Evolutionary conservation across 2,888 invertebrate genomes (phyloP), one percentile per base, ranked within the genome.

Genomic region (Malacosoma neustria): DNA sequence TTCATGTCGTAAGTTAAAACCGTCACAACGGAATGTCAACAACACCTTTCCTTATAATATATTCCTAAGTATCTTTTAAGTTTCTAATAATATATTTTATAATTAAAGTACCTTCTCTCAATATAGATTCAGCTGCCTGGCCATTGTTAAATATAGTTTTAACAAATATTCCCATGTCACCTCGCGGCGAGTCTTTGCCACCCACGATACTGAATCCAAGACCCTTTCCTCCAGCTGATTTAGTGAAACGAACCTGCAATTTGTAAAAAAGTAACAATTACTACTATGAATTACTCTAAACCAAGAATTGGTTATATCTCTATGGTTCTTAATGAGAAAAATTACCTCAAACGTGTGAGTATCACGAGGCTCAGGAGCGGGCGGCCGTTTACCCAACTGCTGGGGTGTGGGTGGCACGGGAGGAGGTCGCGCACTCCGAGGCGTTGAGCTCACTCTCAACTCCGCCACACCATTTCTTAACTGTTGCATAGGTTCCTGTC

Each of bases 101-200:
- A n/a, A n/a, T n/a, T n/a, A n/a, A n/a, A n/a, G n/a, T n/a, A 94
- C 96, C 96, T 92, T 95, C 94, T 84, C 90, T 90, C 14, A 96
- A 87, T 46, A 89, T 92, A 51, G 91, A 90, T 57, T 95, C 94
- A 15, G 94, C 93, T 7, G 95, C 94, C 69, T 95, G 93, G 3
- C 96, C 96, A 52, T 92, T 90, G 41, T 92, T 91, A 64, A 95
- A 94, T 45, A 96, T 92, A 13, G 94, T 93, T 72, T 95, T 94
- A 12, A 96, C 93, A 67, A 93, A 95, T 54, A 96, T 94, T 32
- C 95, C 95, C 90, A 95, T 93, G 54, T 91, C 92, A 1, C 95
- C 95, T 47, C 92, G 90, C 1, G 94, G 93, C 9, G 94, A 94
- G 66, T 96, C 96, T 37, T 89, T 89, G 1, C 96, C 96, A 9